phyloP scores from a whole-genome alignment of 1,140 invertebrate genomes.

The Leptopilina boulardi region DNA sequence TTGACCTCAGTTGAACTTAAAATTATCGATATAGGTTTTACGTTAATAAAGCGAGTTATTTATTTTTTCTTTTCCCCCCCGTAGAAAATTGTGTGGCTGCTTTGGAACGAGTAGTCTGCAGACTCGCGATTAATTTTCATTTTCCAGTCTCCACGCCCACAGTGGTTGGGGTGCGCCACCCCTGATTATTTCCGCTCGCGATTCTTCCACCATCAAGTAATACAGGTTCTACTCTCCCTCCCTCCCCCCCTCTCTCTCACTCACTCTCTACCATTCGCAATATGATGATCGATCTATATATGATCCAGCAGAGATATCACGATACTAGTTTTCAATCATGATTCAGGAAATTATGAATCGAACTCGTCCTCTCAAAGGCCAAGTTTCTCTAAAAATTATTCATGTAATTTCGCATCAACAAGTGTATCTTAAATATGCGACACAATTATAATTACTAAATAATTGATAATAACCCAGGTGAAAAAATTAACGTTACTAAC shows the following conservation, averaged over 20 bases:
- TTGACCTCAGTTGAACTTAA: constrained; percentile 7
- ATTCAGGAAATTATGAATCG: constrained; percentile 27
- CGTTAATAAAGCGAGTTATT: constrained; percentile 7
- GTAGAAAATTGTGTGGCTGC: constrained; percentile 40
- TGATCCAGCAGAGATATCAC: constrained; percentile 25
- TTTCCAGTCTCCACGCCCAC: constrained; percentile 40
- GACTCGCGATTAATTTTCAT: constrained; percentile 51
- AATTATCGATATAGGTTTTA: neutral
- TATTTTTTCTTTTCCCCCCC: constrained; percentile 22
- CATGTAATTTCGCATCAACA: neutral
- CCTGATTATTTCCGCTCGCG: constrained; percentile 47
- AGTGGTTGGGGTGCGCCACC: constrained; percentile 48
- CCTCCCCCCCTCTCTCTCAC: no score
- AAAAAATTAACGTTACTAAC: no score
- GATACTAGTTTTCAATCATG: constrained; percentile 27
- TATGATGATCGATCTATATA: constrained; percentile 30
- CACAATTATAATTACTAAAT: neutral
- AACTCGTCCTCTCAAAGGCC: neutral
- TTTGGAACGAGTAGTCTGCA: constrained; percentile 48
- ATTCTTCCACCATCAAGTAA: constrained; percentile 33
- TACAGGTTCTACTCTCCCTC: neutral
- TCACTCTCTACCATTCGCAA: neutral
- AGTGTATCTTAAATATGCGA: neutral
- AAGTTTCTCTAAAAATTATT: constrained; percentile 14
- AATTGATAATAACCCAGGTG: no score